Conservation (phyloP, 2,113 vertebrate genomes). For the Mus pahari region DNA sequence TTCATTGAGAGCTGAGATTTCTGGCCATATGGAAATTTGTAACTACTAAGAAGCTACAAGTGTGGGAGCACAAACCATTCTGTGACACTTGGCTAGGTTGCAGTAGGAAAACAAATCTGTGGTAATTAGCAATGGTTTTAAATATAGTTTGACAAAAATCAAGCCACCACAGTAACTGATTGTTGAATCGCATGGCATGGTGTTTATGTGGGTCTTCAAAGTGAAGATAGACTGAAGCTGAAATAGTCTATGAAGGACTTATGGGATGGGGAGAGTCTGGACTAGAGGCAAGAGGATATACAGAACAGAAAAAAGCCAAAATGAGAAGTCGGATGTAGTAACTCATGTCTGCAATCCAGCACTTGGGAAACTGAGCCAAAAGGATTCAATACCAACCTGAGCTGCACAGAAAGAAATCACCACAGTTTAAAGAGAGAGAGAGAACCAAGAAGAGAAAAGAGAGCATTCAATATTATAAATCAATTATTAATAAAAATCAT, state of each 20-base stretch:
- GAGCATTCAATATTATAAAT: conserved; percentile 1
- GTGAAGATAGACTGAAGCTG: neutral
- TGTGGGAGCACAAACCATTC: neutral
- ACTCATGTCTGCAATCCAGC: neutral
- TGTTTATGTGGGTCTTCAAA: neutral
- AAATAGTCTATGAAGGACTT: neutral
- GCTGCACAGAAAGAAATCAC: no score
- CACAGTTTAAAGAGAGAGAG: no score
- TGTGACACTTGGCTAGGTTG: neutral
- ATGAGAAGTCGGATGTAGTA: neutral
- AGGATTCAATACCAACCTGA: no score
- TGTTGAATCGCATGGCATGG: neutral
- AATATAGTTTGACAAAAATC: neutral
- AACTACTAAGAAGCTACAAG: neutral
- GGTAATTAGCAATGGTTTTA: conserved; percentile 34
- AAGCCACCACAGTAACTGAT: neutral
- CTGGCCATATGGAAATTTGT: neutral
- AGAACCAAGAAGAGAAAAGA: neutral
- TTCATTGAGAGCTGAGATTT: neutral
- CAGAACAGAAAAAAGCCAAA: neutral
- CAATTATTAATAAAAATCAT: conserved; percentile 33
- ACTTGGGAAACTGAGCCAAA: neutral
- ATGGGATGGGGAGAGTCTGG: neutral
- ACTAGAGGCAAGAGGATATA: neutral
- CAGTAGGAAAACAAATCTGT: neutral